Evolutionary conservation across 2,797 vertebrate genomes (phyloP), one percentile per base, ranked within the genome.

Genomic region (Acanthopagrus latus): DNA sequence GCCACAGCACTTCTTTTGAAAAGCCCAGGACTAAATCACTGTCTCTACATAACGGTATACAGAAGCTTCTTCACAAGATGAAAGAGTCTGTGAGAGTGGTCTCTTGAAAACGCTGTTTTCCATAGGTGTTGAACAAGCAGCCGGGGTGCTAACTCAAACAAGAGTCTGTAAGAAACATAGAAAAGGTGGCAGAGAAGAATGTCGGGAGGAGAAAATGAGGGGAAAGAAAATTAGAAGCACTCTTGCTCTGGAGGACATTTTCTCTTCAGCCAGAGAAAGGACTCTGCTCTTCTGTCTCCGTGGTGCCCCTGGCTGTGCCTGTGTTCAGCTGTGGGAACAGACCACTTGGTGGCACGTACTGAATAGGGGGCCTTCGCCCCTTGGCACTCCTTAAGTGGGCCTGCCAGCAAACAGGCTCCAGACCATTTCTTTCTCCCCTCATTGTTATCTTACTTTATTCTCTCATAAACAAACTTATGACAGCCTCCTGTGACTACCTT

Each of bases 291-390:
- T 71, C 55, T 90, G 88, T 82, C 86, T 91, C 47, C 8, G 66
- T 77, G 81, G 68, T 88, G 82, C 86, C 76, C 81, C 83, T 78
- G 59, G 74, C 69, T 88, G 83, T 87, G 85, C 60, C 88, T 90
- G 85, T 81, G 83, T 90, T 87, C 50, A 90, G 80, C 82, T 93
- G 93, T 95, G 95, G 94, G 95, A 95, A 95, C 88, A 88, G 81
- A 78, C 81, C 84, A 81, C 87, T 89, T 81, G 69, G 87, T 84
- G 81, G 81, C 86, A 89, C 50, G 56, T 76, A 82, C 80, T 95
- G 91, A 95, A 95, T 94, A 90, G 90, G 90, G 83, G 91, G 86
- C 89, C 92, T 90, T 82, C 83, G 50, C 80, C 81, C 76, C 81
- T 87, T 74, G 73, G 78, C 59, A 47, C 76, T 85, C 75, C 65